These are phyloP conservation scores for Hemibagrus guttatus DNA, from an alignment of 2,797 vertebrate species.

Conservation along the genomic window DNA sequence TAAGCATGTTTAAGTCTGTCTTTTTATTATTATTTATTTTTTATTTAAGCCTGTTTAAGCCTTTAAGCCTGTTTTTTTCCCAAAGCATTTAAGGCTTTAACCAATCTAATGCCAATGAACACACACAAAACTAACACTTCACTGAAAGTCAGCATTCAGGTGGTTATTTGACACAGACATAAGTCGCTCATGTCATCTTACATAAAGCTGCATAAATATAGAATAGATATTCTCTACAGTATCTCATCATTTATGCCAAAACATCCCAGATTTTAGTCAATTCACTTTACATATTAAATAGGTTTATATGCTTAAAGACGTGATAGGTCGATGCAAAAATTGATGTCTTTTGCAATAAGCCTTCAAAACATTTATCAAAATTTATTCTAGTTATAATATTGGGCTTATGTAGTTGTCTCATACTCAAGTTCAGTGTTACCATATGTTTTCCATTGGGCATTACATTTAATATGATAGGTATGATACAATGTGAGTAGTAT, in stretches of 20 bases:
- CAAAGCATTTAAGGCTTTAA: too few relatives aligned
- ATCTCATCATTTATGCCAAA: background rate
- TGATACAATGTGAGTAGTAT: background rate
- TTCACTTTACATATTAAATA: background rate
- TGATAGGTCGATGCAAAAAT: background rate
- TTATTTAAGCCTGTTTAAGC: too few relatives aligned
- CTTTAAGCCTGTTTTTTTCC: too few relatives aligned
- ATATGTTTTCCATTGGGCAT: background rate
- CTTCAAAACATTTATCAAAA: background rate
- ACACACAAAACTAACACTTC: background rate
- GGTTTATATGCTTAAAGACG: background rate
- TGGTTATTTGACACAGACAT: background rate
- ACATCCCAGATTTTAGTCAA: background rate
- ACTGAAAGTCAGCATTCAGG: background rate
- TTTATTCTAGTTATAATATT: background rate
- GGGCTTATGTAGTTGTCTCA: background rate
- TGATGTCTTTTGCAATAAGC: background rate
- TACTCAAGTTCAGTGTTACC: background rate
- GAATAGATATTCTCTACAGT: background rate
- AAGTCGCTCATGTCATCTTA: background rate
- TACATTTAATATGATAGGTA: background rate
- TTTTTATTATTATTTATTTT: too few relatives aligned
- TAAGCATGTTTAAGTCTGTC: too few relatives aligned
- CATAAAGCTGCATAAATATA: background rate
- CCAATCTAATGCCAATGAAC: background rate